Evolutionary conservation across 2,888 invertebrate genomes (phyloP).

Genomic region (Sceliomorpha sp.): DNA sequence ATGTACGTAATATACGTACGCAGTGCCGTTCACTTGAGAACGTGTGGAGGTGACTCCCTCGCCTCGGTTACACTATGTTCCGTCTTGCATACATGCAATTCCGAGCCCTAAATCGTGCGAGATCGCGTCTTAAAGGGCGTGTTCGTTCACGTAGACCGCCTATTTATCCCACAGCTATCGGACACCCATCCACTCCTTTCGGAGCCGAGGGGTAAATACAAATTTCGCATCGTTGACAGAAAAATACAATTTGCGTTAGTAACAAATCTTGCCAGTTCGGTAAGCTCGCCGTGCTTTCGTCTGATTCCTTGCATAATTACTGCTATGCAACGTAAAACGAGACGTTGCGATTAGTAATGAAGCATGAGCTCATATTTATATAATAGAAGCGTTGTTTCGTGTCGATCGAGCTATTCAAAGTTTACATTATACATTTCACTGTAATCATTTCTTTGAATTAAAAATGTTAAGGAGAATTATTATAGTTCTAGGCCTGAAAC

Average conservation of each 20-base stretch:
- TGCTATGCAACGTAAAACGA: too few species aligned
- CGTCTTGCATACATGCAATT: slow-evolving; percentile 74
- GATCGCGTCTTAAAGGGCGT: slow-evolving; percentile 72
- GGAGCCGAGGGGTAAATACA: slow-evolving; percentile 45
- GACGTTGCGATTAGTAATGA: too few species aligned
- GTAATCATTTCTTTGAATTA: too few species aligned
- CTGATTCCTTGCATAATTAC: slow-evolving; percentile 4
- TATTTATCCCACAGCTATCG: slow-evolving; percentile 65
- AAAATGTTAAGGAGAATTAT: too few species aligned
- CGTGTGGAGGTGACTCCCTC: slow-evolving; percentile 61
- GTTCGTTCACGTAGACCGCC: slow-evolving; percentile 61
- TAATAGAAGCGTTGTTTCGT: too few species aligned
- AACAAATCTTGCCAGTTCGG: slow-evolving; percentile 10
- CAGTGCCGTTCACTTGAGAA: slow-evolving; percentile 9
- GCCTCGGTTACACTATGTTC: slow-evolving; percentile 64
- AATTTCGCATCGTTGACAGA: slow-evolving; percentile 41
- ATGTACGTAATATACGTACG: slow-evolving; percentile 50
- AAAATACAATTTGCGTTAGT: slow-evolving; percentile 17
- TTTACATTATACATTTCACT: too few species aligned
- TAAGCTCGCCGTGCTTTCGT: not conserved
- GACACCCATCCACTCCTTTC: slow-evolving; percentile 33
- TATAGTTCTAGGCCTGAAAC: too few species aligned
- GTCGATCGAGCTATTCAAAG: too few species aligned
- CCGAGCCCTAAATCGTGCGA: slow-evolving; percentile 77
- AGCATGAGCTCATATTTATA: too few species aligned